phyloP scores from a whole-genome alignment of 2,888 invertebrate species.

The Torymus texanus region DNA sequence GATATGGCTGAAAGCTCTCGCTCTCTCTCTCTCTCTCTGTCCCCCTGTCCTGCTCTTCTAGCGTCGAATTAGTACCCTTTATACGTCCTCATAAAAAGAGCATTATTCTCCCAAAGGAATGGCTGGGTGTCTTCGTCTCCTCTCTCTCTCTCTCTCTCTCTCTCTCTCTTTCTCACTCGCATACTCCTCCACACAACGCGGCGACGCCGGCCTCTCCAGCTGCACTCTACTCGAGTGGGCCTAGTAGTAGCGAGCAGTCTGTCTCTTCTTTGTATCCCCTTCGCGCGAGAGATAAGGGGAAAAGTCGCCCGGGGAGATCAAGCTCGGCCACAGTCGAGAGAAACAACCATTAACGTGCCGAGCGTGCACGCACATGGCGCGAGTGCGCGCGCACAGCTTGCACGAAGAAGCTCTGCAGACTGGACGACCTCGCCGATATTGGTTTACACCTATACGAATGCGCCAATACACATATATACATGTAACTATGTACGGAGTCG shows the following conservation, averaged over 20 bases:
- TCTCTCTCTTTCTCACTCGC: no score
- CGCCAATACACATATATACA: background rate
- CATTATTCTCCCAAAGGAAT: constrained; percentile 19
- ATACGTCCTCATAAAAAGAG: background rate
- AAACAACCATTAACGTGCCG: no score
- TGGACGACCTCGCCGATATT: constrained; percentile 26
- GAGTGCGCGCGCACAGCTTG: background rate
- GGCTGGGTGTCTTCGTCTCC: no score
- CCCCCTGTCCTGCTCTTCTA: background rate
- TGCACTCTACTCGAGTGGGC: constrained; percentile 17
- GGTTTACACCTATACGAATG: constrained; percentile 13
- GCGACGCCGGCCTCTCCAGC: background rate
- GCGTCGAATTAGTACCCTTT: constrained; percentile 8
- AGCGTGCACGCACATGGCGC: background rate
- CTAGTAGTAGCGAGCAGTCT: background rate
- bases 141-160: no score
- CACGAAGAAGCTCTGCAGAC: no score
- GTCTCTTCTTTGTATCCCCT: background rate
- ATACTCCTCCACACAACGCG: background rate
- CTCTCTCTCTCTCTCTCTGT: background rate
- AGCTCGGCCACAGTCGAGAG: background rate
- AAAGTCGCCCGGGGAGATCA: background rate
- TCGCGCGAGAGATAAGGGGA: background rate
- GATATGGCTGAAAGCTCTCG: background rate
- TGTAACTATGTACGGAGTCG: constrained; percentile 4